Conservation (phyloP, 2,113 vertebrate species). For the Oryzias celebensis region DNA sequence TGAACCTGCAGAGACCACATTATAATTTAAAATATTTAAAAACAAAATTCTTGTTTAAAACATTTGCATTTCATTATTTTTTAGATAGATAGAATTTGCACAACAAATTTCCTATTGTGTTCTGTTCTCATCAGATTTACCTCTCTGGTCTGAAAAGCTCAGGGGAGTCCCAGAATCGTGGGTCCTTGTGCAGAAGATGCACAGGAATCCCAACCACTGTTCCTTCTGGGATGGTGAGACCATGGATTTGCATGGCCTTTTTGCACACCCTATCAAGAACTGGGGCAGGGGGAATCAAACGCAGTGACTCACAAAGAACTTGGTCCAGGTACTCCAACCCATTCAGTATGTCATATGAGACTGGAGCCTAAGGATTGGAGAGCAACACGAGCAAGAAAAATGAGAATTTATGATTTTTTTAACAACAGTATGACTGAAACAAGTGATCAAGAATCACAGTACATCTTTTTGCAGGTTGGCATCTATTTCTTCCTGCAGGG, state of each 20-base stretch:
- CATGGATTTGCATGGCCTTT: conserved; percentile 44
- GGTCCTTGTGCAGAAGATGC: conserved; percentile 45
- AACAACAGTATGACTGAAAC: background rate
- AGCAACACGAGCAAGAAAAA: background rate
- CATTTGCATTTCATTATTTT: no score
- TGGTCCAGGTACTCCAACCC: conserved; percentile 63
- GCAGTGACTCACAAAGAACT: conserved; percentile 53
- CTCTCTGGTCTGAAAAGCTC: conserved; percentile 65
- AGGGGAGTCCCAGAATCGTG: conserved; percentile 57
- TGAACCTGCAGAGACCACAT: conserved; percentile 54
- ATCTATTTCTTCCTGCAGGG: conserved; percentile 59
- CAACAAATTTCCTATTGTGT: background rate
- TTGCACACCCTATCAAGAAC: conserved; percentile 64
- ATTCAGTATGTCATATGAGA: conserved; percentile 45
- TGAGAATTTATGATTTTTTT: no score
- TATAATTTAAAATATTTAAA: background rate
- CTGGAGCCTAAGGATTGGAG: conserved; percentile 20
- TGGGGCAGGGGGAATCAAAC: conserved; percentile 47
- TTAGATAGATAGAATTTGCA: no score
- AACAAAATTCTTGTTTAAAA: no score
- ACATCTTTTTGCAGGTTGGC: conserved; percentile 44
- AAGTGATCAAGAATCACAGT: background rate
- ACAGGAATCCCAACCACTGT: conserved; percentile 40
- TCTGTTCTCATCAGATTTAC: conserved; percentile 18
- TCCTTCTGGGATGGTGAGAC: conserved; percentile 56